Conservation (phyloP, 37 sponge, comb jelly and placozoan species). For the Hexactinellida sp. region DNA sequence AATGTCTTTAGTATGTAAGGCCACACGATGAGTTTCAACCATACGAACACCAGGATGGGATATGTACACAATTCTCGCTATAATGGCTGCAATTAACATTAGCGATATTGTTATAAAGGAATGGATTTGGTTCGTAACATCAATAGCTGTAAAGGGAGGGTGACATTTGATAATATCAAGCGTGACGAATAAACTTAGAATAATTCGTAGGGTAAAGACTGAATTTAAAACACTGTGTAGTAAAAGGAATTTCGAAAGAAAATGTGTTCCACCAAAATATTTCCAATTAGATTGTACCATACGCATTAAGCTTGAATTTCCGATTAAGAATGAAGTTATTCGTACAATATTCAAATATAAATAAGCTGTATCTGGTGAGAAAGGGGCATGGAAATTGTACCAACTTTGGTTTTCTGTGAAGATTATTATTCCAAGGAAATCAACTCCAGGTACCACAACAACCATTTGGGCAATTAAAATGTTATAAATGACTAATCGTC, state of each 20-base stretch:
- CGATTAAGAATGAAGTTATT: not conserved
- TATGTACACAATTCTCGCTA: not conserved
- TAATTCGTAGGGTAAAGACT: not conserved
- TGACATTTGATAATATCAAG: not conserved
- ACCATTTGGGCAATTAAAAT: conserved; percentile 10
- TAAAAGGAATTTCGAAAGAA: not conserved
- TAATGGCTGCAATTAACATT: not conserved
- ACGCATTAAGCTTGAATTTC: not conserved
- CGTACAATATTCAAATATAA: not conserved
- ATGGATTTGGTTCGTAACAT: not conserved
- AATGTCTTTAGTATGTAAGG: not conserved
- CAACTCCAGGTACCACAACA: not conserved
- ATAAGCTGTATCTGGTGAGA: not conserved
- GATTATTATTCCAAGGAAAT: not conserved
- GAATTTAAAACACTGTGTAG: not conserved
- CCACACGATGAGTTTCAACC: not conserved
- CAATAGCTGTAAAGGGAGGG: not conserved
- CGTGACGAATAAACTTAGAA: not conserved
- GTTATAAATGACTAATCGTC: not conserved
- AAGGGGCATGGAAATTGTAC: not conserved
- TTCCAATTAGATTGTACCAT: not conserved
- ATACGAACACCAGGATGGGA: not conserved
- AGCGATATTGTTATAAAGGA: not conserved
- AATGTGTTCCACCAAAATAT: not conserved
- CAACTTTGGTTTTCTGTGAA: not conserved